Base-by-base conservation (phyloP, 2,888 invertebrate species). In the Volucella inflata region DNA sequence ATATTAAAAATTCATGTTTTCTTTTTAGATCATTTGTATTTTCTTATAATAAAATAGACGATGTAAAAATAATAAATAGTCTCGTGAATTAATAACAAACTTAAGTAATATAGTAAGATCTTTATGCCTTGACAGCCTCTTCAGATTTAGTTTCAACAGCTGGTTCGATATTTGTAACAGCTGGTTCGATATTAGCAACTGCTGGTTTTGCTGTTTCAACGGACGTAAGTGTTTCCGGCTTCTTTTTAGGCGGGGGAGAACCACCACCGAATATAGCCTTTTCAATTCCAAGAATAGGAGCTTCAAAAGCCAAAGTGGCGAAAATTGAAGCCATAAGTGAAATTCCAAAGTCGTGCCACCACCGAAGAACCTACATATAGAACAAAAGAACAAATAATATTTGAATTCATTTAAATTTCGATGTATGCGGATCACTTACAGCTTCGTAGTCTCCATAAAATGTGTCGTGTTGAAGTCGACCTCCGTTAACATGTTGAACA, bases 291-390 rank as follows among this genome's bases (percentile, higher is more conserved):
- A 93, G 87, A 80, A 93, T 90, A 4, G 93, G 93, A 0, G 93
- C 90, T 88, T 93, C 93, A 83, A 93, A 93, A 14, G 92, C 91
- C 75, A 93, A 87, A 2, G 92, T 91, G 87, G 92, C 92, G 67
- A 93, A 90, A 30, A 92, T 89, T 9, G 93, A 91, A 4, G 92
- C 71, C 2, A 90, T 88, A 51, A 93, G 83, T 10, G 91, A 90
- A 9, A 92, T 88, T 38, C 92, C 90, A 65, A 93, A 91, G 89
- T 93, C 92, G 10, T 92, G 91, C 90, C 93, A 92, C 89, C 91
- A 93, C 57, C 90, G 89, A 80, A 92, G 90, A 30, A 92, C 88
- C 91, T 93, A 92, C 88, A 91, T 93, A 89, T 10, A 87, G 59
- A 8, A 0, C 14, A 65, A 70, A 14, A 14, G 75, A 48, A 78